Evolutionary conservation across 2,888 invertebrate species (phyloP).

Genomic region (Pheosia tremula): DNA sequence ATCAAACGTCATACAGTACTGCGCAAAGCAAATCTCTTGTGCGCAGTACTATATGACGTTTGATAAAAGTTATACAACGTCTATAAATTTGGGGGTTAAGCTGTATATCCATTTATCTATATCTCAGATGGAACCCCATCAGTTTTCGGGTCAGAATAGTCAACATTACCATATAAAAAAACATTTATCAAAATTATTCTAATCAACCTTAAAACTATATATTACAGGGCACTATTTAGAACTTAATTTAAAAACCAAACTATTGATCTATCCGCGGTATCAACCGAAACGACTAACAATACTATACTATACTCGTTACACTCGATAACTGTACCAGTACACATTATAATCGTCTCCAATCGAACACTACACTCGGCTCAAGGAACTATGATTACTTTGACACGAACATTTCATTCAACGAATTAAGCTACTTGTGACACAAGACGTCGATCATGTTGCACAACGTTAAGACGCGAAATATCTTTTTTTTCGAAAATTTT

Average conservation of each 20-base stretch:
- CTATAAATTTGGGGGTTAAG: too few relatives aligned
- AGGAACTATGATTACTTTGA: not conserved
- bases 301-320: conserved; percentile 67
- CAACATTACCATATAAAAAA: conserved; percentile 15
- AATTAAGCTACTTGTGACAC: too few relatives aligned
- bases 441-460: too few relatives aligned
- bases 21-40: too few relatives aligned
- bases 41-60: too few relatives aligned
- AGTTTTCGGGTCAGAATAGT: conserved; percentile 6
- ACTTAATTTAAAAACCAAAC: conserved; percentile 39
- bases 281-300: conserved; percentile 55
- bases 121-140: too few relatives aligned
- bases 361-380: not conserved
- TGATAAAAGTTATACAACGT: too few relatives aligned
- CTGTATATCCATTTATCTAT: too few relatives aligned
- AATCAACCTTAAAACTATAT: conserved; percentile 66
- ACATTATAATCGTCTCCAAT: conserved; percentile 55
- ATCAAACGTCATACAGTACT: too few relatives aligned
- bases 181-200: conserved; percentile 17
- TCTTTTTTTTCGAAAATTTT: too few relatives aligned
- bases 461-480: too few relatives aligned
- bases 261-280: conserved; percentile 9
- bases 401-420: not conserved
- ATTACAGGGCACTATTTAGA: conserved; percentile 57
- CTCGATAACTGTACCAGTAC: conserved; percentile 64